Conservation (phyloP, 2,797 vertebrate species). For the Limosa lapponica region DNA sequence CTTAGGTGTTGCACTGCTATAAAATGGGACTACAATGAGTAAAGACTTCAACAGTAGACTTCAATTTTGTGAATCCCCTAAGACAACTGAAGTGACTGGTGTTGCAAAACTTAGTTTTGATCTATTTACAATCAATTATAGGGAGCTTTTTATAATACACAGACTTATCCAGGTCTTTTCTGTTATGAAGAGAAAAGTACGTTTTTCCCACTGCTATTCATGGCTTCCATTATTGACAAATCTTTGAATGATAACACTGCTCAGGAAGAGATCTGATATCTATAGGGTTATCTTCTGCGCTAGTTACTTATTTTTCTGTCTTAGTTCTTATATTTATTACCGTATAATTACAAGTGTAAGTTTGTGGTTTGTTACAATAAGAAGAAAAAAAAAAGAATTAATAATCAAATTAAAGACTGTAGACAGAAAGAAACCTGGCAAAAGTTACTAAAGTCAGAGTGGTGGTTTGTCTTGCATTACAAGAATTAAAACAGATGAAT, state of each 20-base stretch:
- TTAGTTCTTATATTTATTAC: background rate
- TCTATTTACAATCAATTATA: background rate
- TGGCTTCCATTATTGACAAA: background rate
- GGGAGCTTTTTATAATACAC: background rate
- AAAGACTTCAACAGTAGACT: background rate
- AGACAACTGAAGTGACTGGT: background rate
- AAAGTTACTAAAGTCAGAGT: background rate
- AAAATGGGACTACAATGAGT: fast-evolving
- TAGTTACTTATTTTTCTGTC: background rate
- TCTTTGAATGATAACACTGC: background rate
- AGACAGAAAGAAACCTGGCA: background rate
- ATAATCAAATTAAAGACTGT: background rate
- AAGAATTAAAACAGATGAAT: background rate
- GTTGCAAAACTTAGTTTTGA: background rate
- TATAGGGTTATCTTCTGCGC: background rate
- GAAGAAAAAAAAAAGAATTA: background rate
- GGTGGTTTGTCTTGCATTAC: background rate
- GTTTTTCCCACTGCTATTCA: background rate
- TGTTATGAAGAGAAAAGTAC: background rate
- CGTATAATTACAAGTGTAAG: background rate
- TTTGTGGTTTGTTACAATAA: background rate
- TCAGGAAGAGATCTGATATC: background rate
- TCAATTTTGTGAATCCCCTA: background rate
- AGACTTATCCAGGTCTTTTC: background rate
- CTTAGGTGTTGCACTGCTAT: background rate